phyloP scores from a whole-genome alignment of 2,797 vertebrate species.

The Enteromius afrohamiltoni region DNA sequence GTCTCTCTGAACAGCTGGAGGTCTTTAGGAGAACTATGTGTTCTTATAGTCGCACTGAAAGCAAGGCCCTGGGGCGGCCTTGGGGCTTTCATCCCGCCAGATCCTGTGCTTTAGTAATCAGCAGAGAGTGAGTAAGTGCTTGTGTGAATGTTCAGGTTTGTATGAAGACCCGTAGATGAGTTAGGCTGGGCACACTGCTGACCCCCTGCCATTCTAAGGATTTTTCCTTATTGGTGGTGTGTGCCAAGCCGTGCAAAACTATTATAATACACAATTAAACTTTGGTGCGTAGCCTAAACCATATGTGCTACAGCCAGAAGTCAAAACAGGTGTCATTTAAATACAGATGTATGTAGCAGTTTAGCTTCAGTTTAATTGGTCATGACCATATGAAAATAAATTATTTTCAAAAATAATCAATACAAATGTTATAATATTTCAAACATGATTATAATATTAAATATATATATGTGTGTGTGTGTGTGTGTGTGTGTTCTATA shows the following conservation, averaged over 20 bases:
- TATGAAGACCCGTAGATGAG: neutral
- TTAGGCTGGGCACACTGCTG: neutral
- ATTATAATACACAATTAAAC: neutral
- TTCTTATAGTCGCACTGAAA: conserved; percentile 33
- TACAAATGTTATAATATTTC: neutral
- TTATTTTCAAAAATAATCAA: neutral
- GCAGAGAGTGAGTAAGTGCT: conserved; percentile 9
- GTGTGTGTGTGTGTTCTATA: no score
- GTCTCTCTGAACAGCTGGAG: conserved; percentile 51
- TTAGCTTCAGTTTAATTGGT: neutral
- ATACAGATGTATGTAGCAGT: no score
- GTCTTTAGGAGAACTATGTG: conserved; percentile 7
- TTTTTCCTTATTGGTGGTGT: neutral
- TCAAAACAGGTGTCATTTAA: neutral
- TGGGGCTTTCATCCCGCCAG: conserved; percentile 28
- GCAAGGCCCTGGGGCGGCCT: conserved; percentile 9
- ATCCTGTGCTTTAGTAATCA: conserved; percentile 34
- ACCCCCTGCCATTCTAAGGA: neutral
- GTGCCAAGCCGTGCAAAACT: neutral
- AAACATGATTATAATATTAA: neutral
- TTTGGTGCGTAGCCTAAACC: neutral
- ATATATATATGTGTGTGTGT: no score
- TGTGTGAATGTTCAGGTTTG: conserved; percentile 10
- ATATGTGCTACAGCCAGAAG: neutral
- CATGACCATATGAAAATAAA: neutral